Base-by-base conservation (phyloP, 2,113 vertebrate genomes). In the Zosterops japonicus region DNA sequence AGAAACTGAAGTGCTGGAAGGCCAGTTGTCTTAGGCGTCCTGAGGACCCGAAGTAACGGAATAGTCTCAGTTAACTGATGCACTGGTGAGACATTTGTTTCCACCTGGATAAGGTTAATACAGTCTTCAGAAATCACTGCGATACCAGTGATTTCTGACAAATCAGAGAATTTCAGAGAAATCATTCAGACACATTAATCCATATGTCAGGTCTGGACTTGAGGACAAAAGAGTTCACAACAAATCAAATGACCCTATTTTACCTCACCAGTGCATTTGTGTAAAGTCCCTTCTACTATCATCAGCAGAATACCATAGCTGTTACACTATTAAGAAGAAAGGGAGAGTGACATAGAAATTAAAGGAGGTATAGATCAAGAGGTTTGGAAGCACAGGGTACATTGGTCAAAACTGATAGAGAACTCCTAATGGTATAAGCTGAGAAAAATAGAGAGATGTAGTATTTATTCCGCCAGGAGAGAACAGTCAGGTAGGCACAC, bases 401-500 rank as follows among this genome's bases (percentile, higher is more conserved):
- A 5, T 27, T 35, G 29, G 13, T 6, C 9, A 87, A 72, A 91
- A 83, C 14, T 76, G 35, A 41, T 14, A 74, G 27, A 25, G 25
- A 72, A 50, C 2, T 50, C 9, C 7, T 25, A 53, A 52, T 8
- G 6, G 13, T 64, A 67, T 6, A 69, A 64, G 5, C 27, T 53
- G 18, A 94, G 44, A 86, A 71, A 72, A 80, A 64, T 7, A 35
- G 18, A 28, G 2, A 21, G 2, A 21, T 44, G 2, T 12, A 47
- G 4, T 12, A 18, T 57, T 36, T 68, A 36, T 67, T 90, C 21
- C 10, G 20, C 27, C 36, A 69, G 28, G 10, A 65, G 1, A 64
- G 3, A 21, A 22, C 2, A 46, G 14, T 24, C 3, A 14, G 16
- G 6, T 20, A 36, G 4, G 2, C 2, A 83, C 69, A 47, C 1